Evolutionary conservation across 2,888 invertebrate species (phyloP), one percentile per base, ranked within the genome.

Genomic region (Napeogenes sylphis): DNA sequence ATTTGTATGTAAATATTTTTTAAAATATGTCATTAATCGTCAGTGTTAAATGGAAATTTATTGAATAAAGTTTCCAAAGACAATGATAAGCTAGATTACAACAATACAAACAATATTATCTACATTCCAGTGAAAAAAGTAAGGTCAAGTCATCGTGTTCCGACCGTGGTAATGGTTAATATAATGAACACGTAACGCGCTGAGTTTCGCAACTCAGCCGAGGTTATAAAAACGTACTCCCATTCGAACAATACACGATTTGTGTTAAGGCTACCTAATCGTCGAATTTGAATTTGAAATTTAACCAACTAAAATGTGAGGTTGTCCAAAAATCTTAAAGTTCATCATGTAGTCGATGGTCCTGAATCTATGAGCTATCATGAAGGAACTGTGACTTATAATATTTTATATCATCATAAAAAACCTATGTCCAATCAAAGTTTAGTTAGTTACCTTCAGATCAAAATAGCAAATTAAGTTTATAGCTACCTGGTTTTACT

Each of bases 111-210:
- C 53, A 59, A 56, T 59, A 51, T 35, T 53, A 63, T 63, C 55
- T 59, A 45, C 51, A 54, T 45, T 59, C 51, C 51, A 45, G 35
- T 54, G 56, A 56, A 59, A 63, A 51, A 62, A 56, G 51, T 59
- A 61, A 59, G 60, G 64, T 58, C 64, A 60, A 58, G 56, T 62
- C 55, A 59, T 38, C 38, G 58, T 45, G 56, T 61, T 59, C 64
- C 64, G 63, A 60, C 65, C 59, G 60, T 66, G 69, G 62, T 64
- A 64, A 56, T 55, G 56, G 56, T 58, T 56, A 4, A 51, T 68
- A 67, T 64, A 67, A 69, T 64, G 46, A 64, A 63, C 67, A 69
- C 71, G 70, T 68, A 71, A 70, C 56, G 62, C 66, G 68, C 51
- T 60, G 68, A 62, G 64, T 65, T 70, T 68, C 68, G 67, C 65